Conservation (phyloP, 1,140 invertebrate species). For the Cherax destructor region DNA sequence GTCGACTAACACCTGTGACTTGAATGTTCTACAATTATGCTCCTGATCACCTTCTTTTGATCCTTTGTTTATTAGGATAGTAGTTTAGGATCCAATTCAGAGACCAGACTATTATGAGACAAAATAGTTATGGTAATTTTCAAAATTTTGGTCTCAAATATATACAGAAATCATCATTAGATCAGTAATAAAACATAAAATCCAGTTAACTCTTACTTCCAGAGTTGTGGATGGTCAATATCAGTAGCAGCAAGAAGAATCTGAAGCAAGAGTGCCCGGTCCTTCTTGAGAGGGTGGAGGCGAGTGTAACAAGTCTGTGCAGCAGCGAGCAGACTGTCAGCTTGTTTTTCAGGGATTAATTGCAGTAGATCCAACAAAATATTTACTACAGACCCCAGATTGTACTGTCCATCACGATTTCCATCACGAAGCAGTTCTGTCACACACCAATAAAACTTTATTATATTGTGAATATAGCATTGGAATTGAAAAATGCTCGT, state of each 20-base stretch:
- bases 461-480: background rate
- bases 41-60: too few relatives aligned
- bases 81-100: too few relatives aligned
- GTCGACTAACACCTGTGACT: too few relatives aligned
- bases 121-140: too few relatives aligned
- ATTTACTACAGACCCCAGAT: conserved; percentile 29
- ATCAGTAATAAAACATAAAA: background rate
- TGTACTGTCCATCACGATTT: conserved; percentile 50
- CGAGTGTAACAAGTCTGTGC: conserved; percentile 35
- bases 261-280: conserved; percentile 33
- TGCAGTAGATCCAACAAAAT: conserved; percentile 22
- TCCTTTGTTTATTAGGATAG: too few relatives aligned
- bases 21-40: too few relatives aligned
- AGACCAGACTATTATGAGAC: too few relatives aligned
- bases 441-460: background rate
- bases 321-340: conserved; percentile 1
- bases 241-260: conserved; percentile 43
- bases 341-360: background rate
- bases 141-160: too few relatives aligned
- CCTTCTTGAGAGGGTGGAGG: conserved; percentile 51
- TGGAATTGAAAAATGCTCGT: background rate
- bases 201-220: conserved; percentile 22
- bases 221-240: conserved; percentile 27
- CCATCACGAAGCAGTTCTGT: conserved; percentile 43
- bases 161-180: too few relatives aligned